phyloP scores from a whole-genome alignment of 2,888 invertebrate genomes.

The Rhagium mordax region DNA sequence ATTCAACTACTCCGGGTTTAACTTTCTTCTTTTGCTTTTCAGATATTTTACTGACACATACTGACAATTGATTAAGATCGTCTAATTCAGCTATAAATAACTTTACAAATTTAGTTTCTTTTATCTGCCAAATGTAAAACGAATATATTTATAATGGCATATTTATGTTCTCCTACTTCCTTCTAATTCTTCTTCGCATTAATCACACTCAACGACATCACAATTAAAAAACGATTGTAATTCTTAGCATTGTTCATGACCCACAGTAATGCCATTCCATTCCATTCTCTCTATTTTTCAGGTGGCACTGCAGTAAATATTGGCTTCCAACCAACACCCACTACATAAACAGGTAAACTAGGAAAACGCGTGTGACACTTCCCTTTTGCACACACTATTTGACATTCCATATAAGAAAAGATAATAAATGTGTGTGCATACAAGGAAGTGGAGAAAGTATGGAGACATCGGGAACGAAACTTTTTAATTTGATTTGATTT shows the following conservation, averaged over 20 bases:
- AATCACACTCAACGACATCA: background rate
- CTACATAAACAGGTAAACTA: background rate
- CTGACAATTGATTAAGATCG: too few species aligned
- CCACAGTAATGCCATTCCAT: slow-evolving; percentile 20
- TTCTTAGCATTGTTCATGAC: slow-evolving; percentile 28
- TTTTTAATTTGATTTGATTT: too few species aligned
- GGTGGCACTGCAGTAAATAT: slow-evolving; percentile 26
- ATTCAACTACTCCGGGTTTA: too few species aligned
- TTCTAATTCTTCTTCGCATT: background rate
- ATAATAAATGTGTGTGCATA: slow-evolving; percentile 6
- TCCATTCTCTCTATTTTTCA: slow-evolving; percentile 25
- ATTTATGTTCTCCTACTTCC: background rate
- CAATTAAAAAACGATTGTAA: slow-evolving; percentile 1
- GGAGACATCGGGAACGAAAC: background rate
- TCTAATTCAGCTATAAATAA: too few species aligned
- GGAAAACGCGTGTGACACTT: slow-evolving; percentile 17
- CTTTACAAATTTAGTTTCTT: background rate
- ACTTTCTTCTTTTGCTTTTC: too few species aligned
- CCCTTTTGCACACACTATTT: slow-evolving; percentile 23
- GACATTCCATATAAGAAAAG: slow-evolving; percentile 32
- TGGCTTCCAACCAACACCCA: slow-evolving; percentile 30
- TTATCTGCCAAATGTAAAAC: background rate
- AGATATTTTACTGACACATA: too few species aligned
- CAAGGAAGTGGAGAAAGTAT: slow-evolving; percentile 16
- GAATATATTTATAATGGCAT: background rate